Evolutionary conservation across 2,797 vertebrate genomes (phyloP).

Genomic region (Mormyrops attenuatus): DNA sequence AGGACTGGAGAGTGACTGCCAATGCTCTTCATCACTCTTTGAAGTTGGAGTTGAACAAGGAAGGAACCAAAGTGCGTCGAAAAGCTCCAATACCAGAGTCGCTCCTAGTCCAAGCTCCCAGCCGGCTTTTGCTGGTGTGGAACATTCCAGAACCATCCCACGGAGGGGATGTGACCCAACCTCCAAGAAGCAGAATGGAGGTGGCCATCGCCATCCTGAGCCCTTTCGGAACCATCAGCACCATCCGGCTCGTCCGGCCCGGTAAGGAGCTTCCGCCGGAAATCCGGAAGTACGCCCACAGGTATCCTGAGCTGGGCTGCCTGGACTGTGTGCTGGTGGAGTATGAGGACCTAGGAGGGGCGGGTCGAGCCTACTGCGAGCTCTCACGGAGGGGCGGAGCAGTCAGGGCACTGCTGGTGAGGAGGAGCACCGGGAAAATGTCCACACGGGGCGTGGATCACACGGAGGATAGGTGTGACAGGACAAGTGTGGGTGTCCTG

Average conservation of each 20-base stretch:
- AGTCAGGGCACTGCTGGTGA: constrained; percentile 35
- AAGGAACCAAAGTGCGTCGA: constrained; percentile 43
- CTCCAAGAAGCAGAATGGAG: constrained; percentile 34
- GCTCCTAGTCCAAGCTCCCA: constrained; percentile 38
- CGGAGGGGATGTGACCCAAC: not conserved
- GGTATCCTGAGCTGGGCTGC: constrained; percentile 38
- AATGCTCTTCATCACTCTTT: constrained; percentile 36
- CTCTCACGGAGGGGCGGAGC: constrained; percentile 29
- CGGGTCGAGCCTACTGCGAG: constrained; percentile 38
- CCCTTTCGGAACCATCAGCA: constrained; percentile 40
- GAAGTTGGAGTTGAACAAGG: constrained; percentile 40
- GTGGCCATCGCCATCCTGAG: constrained; percentile 34
- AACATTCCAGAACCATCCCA: constrained; percentile 30
- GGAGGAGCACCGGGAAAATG: constrained; percentile 37
- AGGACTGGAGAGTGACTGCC: constrained; percentile 43
- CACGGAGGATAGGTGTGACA: constrained; percentile 22
- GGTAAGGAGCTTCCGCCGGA: constrained; percentile 40
- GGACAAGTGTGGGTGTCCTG: constrained; percentile 27
- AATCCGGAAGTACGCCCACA: constrained; percentile 38
- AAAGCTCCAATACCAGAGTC: constrained; percentile 37
- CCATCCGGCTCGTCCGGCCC: constrained; percentile 35
- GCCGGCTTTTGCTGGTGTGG: constrained; percentile 39
- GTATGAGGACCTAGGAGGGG: constrained; percentile 41
- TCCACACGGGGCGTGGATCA: not conserved
- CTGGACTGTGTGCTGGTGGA: constrained; percentile 43